These are phyloP conservation scores for Brenthis hecate DNA, from an alignment of 2,888 invertebrate species.

Conservation along the genomic window DNA sequence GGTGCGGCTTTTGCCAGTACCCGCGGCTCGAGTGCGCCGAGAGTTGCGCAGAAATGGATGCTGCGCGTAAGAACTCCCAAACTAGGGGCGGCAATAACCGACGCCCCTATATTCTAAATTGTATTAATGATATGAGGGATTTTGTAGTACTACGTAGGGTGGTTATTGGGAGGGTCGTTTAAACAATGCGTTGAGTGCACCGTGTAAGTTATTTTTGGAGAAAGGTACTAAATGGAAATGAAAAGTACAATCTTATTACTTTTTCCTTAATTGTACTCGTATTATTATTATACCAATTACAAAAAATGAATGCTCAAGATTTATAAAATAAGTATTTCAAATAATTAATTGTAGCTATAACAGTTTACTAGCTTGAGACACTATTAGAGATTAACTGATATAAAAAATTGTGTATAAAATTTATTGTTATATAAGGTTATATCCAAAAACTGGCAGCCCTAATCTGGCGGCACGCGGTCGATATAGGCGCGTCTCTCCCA, in stretches of 20 bases:
- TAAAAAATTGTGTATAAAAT: neutral
- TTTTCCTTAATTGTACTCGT: too few relatives aligned
- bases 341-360: too few relatives aligned
- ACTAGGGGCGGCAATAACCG: conserved; percentile 71
- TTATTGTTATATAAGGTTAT: neutral
- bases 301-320: too few relatives aligned
- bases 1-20: conserved; percentile 64
- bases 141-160: conserved; percentile 42
- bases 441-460: conserved; percentile 60
- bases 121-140: conserved; percentile 60
- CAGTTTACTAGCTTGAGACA: too few relatives aligned
- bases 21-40: conserved; percentile 60
- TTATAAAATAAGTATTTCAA: too few relatives aligned
- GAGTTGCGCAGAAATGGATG: conserved; percentile 79
- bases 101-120: conserved; percentile 64
- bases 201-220: conserved; percentile 19
- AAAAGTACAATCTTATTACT: conserved; percentile 1
- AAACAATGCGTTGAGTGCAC: conserved; percentile 34
- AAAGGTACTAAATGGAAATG: conserved; percentile 2
- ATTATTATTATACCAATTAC: too few relatives aligned
- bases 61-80: conserved; percentile 64
- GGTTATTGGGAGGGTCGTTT: conserved; percentile 33
- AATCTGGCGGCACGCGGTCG: conserved; percentile 71
- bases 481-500: conserved; percentile 78
- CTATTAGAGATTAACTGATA: neutral